Conservation (phyloP, 1,140 invertebrate species). For the Caenorhabditis brenneri region DNA sequence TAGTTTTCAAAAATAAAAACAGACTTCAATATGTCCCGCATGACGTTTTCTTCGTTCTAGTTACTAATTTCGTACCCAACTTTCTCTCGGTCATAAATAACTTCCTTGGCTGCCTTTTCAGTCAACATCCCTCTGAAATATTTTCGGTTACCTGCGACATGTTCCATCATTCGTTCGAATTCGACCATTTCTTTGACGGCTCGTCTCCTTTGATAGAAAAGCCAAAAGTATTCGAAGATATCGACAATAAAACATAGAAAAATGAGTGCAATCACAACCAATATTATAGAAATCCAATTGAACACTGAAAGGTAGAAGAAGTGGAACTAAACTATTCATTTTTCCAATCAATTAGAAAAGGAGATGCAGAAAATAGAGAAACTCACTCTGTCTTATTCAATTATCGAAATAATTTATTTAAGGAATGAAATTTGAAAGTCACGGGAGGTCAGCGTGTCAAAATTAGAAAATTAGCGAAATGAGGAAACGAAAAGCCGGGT, state of each 20-base stretch:
- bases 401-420: slow-evolving; percentile 6
- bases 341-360: background rate
- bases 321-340: too few relatives aligned
- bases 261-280: background rate
- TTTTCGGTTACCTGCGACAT: background rate
- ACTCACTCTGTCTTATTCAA: background rate
- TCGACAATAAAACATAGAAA: slow-evolving; percentile 9
- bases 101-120: background rate
- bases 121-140: background rate
- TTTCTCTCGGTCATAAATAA: background rate
- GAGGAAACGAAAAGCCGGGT: background rate
- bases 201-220: slow-evolving; percentile 11
- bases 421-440: background rate
- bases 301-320: background rate
- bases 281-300: slow-evolving; percentile 20
- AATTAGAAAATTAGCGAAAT: slow-evolving; percentile 9
- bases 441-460: background rate
- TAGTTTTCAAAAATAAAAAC: too few relatives aligned
- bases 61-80: background rate
- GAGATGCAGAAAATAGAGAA: background rate
- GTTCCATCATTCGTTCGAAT: slow-evolving; percentile 16
- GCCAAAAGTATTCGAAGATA: slow-evolving; percentile 16
- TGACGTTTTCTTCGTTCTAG: background rate
- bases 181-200: slow-evolving; percentile 16
- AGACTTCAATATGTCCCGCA: too few relatives aligned